Evolutionary conservation across 2,888 invertebrate genomes (phyloP).

Genomic region (Heliconius ethilla): DNA sequence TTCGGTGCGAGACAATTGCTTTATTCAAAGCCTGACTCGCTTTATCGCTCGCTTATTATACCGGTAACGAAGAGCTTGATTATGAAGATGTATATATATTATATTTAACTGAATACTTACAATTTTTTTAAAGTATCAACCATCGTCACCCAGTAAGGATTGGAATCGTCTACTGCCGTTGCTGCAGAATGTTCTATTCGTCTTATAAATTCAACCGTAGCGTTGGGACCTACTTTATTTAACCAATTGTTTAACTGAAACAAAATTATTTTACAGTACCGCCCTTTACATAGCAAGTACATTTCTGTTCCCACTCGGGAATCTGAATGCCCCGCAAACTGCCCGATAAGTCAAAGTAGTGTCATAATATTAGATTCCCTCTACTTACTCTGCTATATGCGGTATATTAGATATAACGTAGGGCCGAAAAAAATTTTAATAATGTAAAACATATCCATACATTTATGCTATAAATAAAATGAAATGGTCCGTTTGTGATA

Average conservation of each 20-base stretch:
- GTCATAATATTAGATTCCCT: too few species aligned
- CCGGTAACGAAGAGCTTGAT: constrained; percentile 28
- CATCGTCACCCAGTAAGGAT: constrained; percentile 87
- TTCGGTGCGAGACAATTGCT: constrained; percentile 26
- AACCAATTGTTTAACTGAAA: constrained; percentile 63
- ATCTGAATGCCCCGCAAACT: too few species aligned
- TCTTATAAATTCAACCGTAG: constrained; percentile 57
- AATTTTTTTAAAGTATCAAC: constrained; percentile 75
- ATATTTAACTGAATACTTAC: constrained; percentile 52
- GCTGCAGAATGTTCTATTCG: constrained; percentile 56
- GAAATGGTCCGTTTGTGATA: too few species aligned
- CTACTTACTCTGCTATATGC: too few species aligned
- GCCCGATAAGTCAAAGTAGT: too few species aligned
- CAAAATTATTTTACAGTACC: constrained; percentile 10
- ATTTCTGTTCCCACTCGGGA: too few species aligned
- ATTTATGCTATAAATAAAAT: too few species aligned
- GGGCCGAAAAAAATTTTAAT: too few species aligned
- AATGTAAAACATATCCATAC: too few species aligned
- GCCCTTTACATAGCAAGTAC: too few species aligned
- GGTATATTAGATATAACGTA: too few species aligned
- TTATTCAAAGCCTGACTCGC: constrained; percentile 13
- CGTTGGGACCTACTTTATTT: constrained; percentile 54
- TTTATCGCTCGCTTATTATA: too few species aligned
- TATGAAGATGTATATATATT: not conserved
- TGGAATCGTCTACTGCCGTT: constrained; percentile 82